Evolutionary conservation across 2,113 vertebrate species (phyloP), one percentile per base, ranked within the genome.

Genomic region (Labrus mixtus): DNA sequence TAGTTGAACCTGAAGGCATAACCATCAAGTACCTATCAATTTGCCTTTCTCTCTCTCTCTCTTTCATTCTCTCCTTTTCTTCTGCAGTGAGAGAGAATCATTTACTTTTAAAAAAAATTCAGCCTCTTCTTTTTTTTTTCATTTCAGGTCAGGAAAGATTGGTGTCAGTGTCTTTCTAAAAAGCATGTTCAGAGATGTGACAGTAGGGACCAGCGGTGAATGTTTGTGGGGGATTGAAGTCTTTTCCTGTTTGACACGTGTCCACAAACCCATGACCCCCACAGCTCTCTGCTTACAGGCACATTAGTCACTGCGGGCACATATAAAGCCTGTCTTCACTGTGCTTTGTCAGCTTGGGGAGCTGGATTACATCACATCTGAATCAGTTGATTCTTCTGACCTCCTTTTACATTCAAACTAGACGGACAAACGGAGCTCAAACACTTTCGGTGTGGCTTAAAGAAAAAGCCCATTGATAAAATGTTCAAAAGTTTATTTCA

Each of bases 341-440:
- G 59, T 55, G 73, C 82, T 83, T 70, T 73, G 76, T 78, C 86
- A 70, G 50, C 87, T 85, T 17, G 71, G 59, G 72, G 74, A 87
- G 78, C 19, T 79, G 65, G 59, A 87, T 90, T 78, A 87, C 72
- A 76, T 90, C 83, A 91, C 37, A 83, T 73, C 59, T 90, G 90
- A 89, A 78, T 87, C 86, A 90, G 63, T 85, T 64, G 66, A 58
- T 79, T 88, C 76, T 64, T 75, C 67, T 81, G 75, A 86, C 88
- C 81, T 87, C 74, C 70, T 70, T 81, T 65, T 56, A 56, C 64
- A 66, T 77, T 46, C 36, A 55, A 68, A 70, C 56, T 10, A 77
- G 72, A 70, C 22, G 8, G 58, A 69, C 8, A 62, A 58, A 72
- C 61, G 20, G 22, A 20, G 25, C 10, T 56, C 41, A 36, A 29